A percentile compares a stretch with the other conserved stretches of the same genome.
Conservation (phyloP, 2,888 invertebrate genomes). For the Acleris holmiana region DNA sequence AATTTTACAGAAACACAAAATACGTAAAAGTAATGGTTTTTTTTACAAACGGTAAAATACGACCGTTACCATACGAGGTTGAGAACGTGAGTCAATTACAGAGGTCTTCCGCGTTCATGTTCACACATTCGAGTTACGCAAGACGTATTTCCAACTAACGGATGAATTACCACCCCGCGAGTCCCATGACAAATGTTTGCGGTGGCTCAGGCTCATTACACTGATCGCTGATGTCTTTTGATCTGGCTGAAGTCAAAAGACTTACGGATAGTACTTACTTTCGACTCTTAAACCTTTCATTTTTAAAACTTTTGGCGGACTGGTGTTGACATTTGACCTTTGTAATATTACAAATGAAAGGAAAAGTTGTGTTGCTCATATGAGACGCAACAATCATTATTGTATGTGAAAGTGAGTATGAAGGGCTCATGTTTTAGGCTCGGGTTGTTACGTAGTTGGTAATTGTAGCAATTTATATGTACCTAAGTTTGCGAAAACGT, state of each 20-base stretch:
- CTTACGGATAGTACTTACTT: too few species aligned
- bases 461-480: not conserved
- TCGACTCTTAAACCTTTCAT: too few species aligned
- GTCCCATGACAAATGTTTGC: too few species aligned
- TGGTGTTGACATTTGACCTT: constrained; percentile 13
- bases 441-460: not conserved
- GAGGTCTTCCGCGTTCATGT: constrained; percentile 22
- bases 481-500: not conserved
- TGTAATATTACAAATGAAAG: constrained; percentile 12
- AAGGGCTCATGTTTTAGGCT: not conserved
- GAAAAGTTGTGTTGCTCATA: constrained; percentile 2
- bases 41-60: not conserved
- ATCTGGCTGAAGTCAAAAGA: too few species aligned
- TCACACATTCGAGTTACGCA: constrained; percentile 17
- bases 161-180: not conserved
- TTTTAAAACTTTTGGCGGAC: not conserved
- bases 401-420: too few species aligned
- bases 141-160: constrained; percentile 15
- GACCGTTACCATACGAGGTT: constrained; percentile 2
- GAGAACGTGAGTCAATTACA: constrained; percentile 21
- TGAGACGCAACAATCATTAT: too few species aligned
- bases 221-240: too few species aligned
- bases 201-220: not conserved
- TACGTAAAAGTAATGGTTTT: too few species aligned
- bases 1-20: too few species aligned